phyloP scores from a whole-genome alignment of 2,113 vertebrate species.

The Otis tarda region DNA sequence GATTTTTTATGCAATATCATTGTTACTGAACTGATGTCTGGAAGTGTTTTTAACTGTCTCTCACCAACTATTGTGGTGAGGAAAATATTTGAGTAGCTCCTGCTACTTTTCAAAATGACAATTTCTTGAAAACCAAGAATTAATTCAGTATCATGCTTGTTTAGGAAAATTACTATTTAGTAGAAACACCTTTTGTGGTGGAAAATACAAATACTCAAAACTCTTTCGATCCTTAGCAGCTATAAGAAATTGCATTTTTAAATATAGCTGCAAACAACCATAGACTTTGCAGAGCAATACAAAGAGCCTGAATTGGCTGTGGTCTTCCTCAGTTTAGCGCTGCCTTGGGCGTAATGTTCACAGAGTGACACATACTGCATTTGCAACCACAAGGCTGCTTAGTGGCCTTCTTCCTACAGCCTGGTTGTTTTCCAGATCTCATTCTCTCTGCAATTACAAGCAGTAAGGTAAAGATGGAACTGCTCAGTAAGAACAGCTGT shows the following conservation, averaged over 20 bases:
- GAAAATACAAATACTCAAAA: neutral
- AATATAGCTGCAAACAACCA: neutral
- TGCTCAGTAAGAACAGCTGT: neutral
- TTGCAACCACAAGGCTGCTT: neutral
- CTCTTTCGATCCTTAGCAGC: neutral
- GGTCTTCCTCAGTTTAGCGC: neutral
- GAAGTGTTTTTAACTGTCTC: neutral
- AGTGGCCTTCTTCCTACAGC: rapidly evolving
- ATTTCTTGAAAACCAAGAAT: neutral
- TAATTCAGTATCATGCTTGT: neutral
- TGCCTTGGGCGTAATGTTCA: neutral
- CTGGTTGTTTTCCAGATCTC: neutral
- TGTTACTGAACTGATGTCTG: neutral
- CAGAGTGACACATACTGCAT: rapidly evolving
- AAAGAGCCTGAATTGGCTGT: neutral
- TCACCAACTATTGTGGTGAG: neutral
- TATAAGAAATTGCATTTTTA: neutral
- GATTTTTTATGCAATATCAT: neutral
- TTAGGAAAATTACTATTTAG: neutral
- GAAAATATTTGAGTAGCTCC: neutral
- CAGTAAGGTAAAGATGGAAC: neutral
- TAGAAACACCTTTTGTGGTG: neutral
- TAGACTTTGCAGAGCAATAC: neutral
- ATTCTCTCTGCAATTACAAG: neutral
- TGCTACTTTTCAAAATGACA: neutral